These are phyloP conservation scores for Henricia sp. DNA, from an alignment of 53 echinoderm and acorn worm genomes.

Conservation along the genomic window DNA sequence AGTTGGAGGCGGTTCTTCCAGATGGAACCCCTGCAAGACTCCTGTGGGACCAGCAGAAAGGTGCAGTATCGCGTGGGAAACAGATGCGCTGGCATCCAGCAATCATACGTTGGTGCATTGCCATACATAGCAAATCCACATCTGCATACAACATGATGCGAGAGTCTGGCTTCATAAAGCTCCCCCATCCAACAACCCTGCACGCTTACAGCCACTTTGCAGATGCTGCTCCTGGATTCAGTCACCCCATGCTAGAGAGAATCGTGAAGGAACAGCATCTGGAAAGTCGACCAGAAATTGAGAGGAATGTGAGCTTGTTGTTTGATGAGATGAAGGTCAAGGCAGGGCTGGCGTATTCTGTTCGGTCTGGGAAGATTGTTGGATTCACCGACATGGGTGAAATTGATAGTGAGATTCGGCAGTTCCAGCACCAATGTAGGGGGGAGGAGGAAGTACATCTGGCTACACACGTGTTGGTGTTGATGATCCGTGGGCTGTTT, in stretches of 20 bases:
- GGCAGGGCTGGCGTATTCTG: slow-evolving; percentile 38
- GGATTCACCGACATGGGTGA: slow-evolving; percentile 44
- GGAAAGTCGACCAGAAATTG: not conserved
- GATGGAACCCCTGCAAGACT: slow-evolving; percentile 32
- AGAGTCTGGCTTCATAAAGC: slow-evolving; percentile 28
- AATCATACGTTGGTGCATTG: slow-evolving; percentile 42
- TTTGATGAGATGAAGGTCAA: slow-evolving; percentile 71
- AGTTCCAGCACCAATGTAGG: slow-evolving; percentile 19
- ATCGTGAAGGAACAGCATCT: not conserved
- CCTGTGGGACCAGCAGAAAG: slow-evolving; percentile 58
- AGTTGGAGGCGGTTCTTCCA: not conserved
- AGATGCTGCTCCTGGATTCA: slow-evolving; percentile 28
- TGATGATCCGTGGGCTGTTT: slow-evolving; percentile 34
- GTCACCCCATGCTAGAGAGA: slow-evolving; percentile 13
- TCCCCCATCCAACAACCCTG: slow-evolving; percentile 21
- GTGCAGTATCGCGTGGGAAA: not conserved
- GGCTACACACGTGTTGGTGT: slow-evolving; percentile 42
- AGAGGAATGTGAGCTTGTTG: slow-evolving; percentile 33
- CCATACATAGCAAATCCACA: slow-evolving; percentile 22
- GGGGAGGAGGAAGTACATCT: not conserved
- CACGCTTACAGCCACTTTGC: slow-evolving; percentile 56
- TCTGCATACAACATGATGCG: slow-evolving; percentile 35
- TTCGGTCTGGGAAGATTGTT: slow-evolving; percentile 35
- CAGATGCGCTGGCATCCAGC: slow-evolving; percentile 66
- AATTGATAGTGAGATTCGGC: slow-evolving; percentile 24